Conservation (phyloP, 2,113 vertebrate species). For the Camelus dromedarius region DNA sequence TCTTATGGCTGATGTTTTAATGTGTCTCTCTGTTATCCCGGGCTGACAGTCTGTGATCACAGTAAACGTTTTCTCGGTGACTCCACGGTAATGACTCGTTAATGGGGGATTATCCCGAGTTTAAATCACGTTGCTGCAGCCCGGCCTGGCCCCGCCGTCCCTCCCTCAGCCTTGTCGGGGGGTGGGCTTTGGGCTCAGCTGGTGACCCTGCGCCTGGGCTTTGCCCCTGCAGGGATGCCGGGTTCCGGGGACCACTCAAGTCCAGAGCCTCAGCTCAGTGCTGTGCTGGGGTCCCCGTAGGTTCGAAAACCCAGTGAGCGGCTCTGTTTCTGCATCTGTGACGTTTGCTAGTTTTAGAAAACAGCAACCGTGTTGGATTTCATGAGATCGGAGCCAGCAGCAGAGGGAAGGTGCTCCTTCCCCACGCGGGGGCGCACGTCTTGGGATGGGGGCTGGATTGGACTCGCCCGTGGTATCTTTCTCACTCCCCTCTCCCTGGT, state of each 20-base stretch:
- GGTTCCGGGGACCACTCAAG: fast-evolving
- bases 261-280: not conserved
- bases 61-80: conserved; percentile 70
- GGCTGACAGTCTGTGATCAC: conserved; percentile 83
- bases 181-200: not conserved
- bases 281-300: fast-evolving
- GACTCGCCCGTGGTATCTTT: not conserved
- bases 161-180: not conserved
- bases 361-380: not conserved
- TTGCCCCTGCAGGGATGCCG: fast-evolving
- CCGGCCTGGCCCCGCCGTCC: not conserved
- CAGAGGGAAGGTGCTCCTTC: not conserved
- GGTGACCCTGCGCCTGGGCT: fast-evolving
- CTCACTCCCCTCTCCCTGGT: too few relatives aligned
- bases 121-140: conserved; percentile 31
- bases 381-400: not conserved
- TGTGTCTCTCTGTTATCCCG: conserved; percentile 84
- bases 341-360: not conserved
- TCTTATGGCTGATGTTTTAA: conserved; percentile 85
- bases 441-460: fast-evolving
- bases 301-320: fast-evolving
- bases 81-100: conserved; percentile 72
- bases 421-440: not conserved
- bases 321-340: fast-evolving
- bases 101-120: conserved; percentile 74